These are phyloP conservation scores for Corythoichthys intestinalis DNA, from an alignment of 2,113 vertebrate genomes.

Conservation along the genomic window DNA sequence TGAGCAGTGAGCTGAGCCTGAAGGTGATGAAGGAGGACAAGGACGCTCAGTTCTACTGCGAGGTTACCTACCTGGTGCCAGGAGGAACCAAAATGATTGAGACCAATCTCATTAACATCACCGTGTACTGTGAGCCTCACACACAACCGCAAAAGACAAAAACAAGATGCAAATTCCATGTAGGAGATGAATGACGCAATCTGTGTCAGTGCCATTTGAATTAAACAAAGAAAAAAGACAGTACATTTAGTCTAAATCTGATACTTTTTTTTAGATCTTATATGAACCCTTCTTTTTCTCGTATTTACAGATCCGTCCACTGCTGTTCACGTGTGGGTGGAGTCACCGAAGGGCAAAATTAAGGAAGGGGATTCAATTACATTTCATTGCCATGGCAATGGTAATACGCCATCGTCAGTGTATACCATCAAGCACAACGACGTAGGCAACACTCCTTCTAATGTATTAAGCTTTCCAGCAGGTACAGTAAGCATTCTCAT, in stretches of 20 bases:
- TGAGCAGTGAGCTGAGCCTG: constrained; percentile 72
- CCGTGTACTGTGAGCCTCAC: constrained; percentile 78
- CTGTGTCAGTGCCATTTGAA: neutral
- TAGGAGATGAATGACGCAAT: neutral
- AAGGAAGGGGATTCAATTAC: constrained; percentile 53
- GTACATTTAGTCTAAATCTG: no score
- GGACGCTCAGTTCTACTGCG: constrained; percentile 78
- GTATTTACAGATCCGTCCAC: constrained; percentile 53
- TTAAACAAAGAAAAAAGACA: no score
- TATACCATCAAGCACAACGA: accelerated
- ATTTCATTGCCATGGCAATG: constrained; percentile 46
- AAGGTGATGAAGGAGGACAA: constrained; percentile 74
- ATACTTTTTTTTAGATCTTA: neutral
- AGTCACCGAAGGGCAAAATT: constrained; percentile 56
- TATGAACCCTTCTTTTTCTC: constrained; percentile 12
- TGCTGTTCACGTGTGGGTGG: constrained; percentile 43
- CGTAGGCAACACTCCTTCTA: constrained; percentile 26
- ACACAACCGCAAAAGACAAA: neutral
- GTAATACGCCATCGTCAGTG: constrained; percentile 8
- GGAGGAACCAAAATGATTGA: constrained; percentile 57
- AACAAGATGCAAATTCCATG: neutral
- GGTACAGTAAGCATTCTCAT: constrained; percentile 3
- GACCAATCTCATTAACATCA: constrained; percentile 63
- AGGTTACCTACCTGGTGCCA: constrained; percentile 73
- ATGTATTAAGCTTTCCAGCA: neutral